Evolutionary conservation across 2,888 invertebrate genomes (phyloP), one percentile per base, ranked within the genome.

Genomic region (Euzophera pinguis): DNA sequence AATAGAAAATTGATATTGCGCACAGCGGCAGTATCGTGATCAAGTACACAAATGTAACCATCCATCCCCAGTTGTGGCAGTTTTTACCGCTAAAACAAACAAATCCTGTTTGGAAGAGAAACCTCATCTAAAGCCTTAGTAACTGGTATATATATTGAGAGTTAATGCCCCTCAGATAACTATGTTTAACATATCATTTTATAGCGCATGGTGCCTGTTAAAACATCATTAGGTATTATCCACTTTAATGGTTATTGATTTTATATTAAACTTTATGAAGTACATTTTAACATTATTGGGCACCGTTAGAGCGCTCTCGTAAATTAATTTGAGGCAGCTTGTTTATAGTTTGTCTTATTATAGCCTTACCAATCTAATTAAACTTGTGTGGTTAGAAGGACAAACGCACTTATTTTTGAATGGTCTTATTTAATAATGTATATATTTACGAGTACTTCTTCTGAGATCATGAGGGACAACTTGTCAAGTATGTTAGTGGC

Each of bases 201-300:
- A 76, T 68, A 64, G 69, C 61, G 65, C 63, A 65, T 65, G 58
- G 58, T 53, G 58, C 62, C 64, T 66, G 70, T 73, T 73, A 73
- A 69, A 75, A 67, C 62, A 72, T 70, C 68, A 70, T 75, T 75
- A 72, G 57, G 62, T 59, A 65, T 65, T 67, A 65, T 67, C 58
- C 54, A 54, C 39, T 64, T 70, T 71, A 68, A 75, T 68, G 64
- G 65, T 65, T 63, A 68, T 70, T 63, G 63, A 63, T 61, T 62
- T 62, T 54, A 63, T 65, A 65, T 64, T 56, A 61, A 57, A 62
- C 54, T 65, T 53, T 39, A 38, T 39, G 8, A 14, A 53, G 39
- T 55, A 52, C 53, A 50, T 50, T 35, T 50, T 42, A 50, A 41
- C 41, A 29, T 50, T 32, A 43, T 43, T 34, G 50, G 34, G 34